phyloP scores from a whole-genome alignment of 2,797 vertebrate genomes.

The Todus mexicanus region DNA sequence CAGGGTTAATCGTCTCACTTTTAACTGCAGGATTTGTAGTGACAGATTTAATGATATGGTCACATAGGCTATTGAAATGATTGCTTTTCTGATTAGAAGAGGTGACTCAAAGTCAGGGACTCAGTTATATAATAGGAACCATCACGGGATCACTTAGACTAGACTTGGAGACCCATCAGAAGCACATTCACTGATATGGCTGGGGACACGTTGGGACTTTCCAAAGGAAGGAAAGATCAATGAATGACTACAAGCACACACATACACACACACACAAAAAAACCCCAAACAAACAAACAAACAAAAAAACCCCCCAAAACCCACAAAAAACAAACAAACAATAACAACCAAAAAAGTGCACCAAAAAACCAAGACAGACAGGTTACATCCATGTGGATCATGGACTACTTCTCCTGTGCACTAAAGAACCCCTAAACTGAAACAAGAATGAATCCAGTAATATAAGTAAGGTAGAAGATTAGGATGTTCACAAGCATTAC shows the following conservation, averaged over 20 bases:
- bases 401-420: not conserved
- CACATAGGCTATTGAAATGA: not conserved
- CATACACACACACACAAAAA: not conserved
- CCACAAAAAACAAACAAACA: no score
- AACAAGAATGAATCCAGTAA: not conserved
- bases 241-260: not conserved
- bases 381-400: not conserved
- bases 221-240: not conserved
- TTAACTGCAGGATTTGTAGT: not conserved
- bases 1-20: not conserved
- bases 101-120: not conserved
- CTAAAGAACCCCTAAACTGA: not conserved
- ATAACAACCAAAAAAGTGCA: not conserved
- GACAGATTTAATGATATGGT: not conserved
- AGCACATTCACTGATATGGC: not conserved
- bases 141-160: accelerated
- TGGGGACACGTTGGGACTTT: not conserved
- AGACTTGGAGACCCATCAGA: not conserved
- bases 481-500: not conserved
- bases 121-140: not conserved
- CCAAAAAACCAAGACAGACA: no score
- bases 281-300: not conserved
- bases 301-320: no score
- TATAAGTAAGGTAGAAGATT: not conserved
- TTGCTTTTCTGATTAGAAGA: not conserved